A percentile compares a stretch with the other conserved stretches of the same genome.
phyloP scores from a whole-genome alignment of 2,888 invertebrate genomes.

The Lasiommata megera region DNA sequence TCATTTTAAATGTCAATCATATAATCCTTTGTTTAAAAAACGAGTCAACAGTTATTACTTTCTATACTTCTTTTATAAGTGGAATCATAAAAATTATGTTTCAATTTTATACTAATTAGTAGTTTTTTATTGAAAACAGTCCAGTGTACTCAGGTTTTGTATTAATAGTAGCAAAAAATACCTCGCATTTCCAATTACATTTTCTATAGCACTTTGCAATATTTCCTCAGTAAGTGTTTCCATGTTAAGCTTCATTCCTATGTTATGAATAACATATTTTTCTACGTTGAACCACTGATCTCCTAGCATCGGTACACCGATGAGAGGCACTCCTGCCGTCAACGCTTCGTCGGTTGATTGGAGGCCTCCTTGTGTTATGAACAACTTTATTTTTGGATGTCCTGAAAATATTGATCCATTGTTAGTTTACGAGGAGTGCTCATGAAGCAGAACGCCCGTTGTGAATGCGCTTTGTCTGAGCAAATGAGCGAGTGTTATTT shows the following conservation, averaged over 20 bases:
- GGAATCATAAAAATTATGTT: not conserved
- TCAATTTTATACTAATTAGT: not conserved
- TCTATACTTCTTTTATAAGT: no score
- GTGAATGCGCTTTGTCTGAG: no score
- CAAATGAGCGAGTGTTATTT: no score
- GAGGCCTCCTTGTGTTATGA: constrained; percentile 30
- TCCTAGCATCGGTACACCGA: constrained; percentile 10
- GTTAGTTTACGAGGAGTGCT: not conserved
- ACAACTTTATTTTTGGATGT: constrained; percentile 5
- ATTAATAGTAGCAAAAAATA: constrained; percentile 20
- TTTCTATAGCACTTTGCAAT: constrained; percentile 41
- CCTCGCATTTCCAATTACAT: constrained; percentile 40
- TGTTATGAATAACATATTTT: constrained; percentile 35
- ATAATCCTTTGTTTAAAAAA: no score
- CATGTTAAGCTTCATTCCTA: constrained; percentile 48
- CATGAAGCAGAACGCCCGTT: no score
- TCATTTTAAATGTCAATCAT: no score
- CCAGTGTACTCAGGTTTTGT: not conserved
- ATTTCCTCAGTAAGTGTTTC: constrained; percentile 41
- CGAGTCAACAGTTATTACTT: no score
- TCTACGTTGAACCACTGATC: constrained; percentile 8
- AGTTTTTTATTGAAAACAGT: not conserved
- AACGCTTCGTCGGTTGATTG: constrained; percentile 29
- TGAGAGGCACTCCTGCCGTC: constrained; percentile 7
- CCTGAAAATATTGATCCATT: not conserved